Base-by-base conservation (phyloP, 2,113 vertebrate genomes). In the Spermophilus dauricus region DNA sequence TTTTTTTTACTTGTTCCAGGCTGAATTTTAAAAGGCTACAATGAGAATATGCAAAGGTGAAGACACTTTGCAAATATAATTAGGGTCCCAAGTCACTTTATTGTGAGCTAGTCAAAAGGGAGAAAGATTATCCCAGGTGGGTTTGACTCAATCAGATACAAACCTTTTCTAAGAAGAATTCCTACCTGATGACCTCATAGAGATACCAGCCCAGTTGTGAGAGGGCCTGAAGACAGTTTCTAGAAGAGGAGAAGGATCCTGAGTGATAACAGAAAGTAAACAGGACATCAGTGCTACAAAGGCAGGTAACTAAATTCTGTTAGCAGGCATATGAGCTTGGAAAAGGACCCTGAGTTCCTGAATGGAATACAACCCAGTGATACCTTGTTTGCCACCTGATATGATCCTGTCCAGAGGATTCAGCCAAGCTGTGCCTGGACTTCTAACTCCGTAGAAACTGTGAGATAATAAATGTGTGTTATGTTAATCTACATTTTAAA, bases 21-120 rank as follows among this genome's bases (percentile, higher is more conserved):
- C 22, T 92, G 61, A 94, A 94, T 91, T 91, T 84, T 89, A 61
- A 86, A 94, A 58, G 86, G 63, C 16, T 61, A 7, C 24, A 3
- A 86, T 42, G 34, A 77, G 51, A 84, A 69, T 34, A 56, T 70
- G 77, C 45, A 89, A 86, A 80, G 42, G 28, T 76, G 63, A 92
- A 75, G 26, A 14, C 7, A 77, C 70, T 80, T 91, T 80, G 30
- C 58, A 70, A 20, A 37, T 70, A n/a, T 78, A 91, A 69, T 39
- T 82, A 63, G 86, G 37, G 8, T 53, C 45, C 13, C 30, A 83
- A 83, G 67, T 90, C 37, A 63, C 13, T 89, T 78, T 70, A 78
- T 94, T 94, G 14, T 94, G 94, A 72, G 34, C 83, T 53, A 78
- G n/a, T 81, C 18, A 42, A 80, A 93, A 51, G 10, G 17, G 16